Evolutionary conservation across 2,113 vertebrate species (phyloP), one percentile per base, ranked within the genome.

Genomic region (Chaenocephalus aceratus): DNA sequence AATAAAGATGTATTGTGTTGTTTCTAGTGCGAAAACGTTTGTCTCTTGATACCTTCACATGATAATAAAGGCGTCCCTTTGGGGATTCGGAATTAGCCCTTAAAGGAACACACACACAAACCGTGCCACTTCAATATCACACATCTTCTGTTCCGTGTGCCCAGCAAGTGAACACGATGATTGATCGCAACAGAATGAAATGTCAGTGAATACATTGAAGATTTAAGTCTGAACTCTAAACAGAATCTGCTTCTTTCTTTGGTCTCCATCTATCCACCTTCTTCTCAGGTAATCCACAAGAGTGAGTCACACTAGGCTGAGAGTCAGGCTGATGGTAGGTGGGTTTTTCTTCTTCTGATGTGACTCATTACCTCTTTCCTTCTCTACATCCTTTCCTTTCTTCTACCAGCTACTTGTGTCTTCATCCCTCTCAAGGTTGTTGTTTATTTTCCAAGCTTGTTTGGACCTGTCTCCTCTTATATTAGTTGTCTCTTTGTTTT

Each of bases 251-350:
- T 34, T 81, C 34, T 79, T 41, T 68, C 12, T 75, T 48, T 72
- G 11, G 10, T 57, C 53, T 46, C 48, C 53, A 7, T 76, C 58
- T 72, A 12, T 74, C 45, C 62, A 6, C 41, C 21, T 76, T 36
- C 53, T 30, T 77, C 77, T 60, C 82, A 95, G 94, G 83, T 89
- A 67, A 79, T 72, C 75, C 69, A 71, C 56, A 62, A 51, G 68
- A 91, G 70, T 80, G 83, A 87, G 36, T 85, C 60, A 86, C 79
- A 54, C 69, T 34, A 48, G 46, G 30, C 79, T 80, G 78, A 86
- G 77, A 60, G 71, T 74, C 77, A 87, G 85, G 79, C 90, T 82
- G 80, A 94, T 95, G 94, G 93, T 95, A 92, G 84, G 94, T 94
- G 81, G 56, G 64, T 73, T 84, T 89, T 78, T 77, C 72, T 65